Conservation (phyloP, 92 coral and sea anemone species). For the Porites rus region DNA sequence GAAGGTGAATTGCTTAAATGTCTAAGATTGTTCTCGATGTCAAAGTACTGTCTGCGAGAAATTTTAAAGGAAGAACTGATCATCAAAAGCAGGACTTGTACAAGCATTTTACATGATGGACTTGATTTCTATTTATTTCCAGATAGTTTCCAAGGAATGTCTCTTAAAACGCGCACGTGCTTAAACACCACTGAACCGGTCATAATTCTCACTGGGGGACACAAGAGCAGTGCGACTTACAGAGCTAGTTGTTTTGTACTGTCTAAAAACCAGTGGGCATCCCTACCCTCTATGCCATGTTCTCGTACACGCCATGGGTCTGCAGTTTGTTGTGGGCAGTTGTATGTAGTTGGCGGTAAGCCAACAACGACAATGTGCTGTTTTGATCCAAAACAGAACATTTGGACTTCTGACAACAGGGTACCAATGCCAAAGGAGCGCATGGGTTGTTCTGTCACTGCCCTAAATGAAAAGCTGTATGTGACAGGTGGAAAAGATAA, state of each 20-base stretch:
- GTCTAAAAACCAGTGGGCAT: neutral
- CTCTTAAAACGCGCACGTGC: slow-evolving; percentile 14
- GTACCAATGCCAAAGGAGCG: too few relatives aligned
- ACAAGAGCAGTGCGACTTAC: neutral
- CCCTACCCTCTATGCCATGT: neutral
- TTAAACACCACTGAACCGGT: slow-evolving; percentile 7
- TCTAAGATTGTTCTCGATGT: slow-evolving; percentile 30
- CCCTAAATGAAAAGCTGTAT: slow-evolving; percentile 34
- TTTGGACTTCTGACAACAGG: neutral
- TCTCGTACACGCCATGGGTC: slow-evolving; percentile 47
- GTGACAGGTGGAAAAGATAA: slow-evolving; percentile 38
- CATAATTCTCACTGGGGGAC: slow-evolving; percentile 41
- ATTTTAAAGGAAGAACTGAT: slow-evolving; percentile 34
- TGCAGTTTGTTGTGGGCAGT: slow-evolving; percentile 39
- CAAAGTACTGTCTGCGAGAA: slow-evolving; percentile 31
- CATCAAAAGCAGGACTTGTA: slow-evolving; percentile 2
- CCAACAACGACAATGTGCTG: neutral
- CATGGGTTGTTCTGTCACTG: neutral
- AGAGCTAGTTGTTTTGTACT: neutral
- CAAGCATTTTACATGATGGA: slow-evolving; percentile 3
- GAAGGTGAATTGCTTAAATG: slow-evolving; percentile 18
- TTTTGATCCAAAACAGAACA: neutral
- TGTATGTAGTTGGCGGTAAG: slow-evolving; percentile 34
- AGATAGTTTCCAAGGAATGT: neutral
- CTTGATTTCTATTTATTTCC: slow-evolving; percentile 37